Base-by-base conservation (phyloP, 2,797 vertebrate species). In the Kryptopterus vitreolus region DNA sequence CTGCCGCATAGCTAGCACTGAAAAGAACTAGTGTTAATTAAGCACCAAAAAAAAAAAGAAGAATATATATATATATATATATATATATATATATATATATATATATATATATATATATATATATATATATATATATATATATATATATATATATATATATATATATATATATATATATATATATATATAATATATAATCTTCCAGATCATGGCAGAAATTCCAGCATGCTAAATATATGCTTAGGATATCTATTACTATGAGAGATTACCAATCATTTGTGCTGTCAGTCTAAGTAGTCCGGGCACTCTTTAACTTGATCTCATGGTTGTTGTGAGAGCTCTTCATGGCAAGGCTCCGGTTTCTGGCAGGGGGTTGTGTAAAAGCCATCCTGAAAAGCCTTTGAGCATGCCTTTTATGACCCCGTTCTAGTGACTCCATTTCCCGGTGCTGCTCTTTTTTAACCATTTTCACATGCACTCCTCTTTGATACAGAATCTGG, bases 401-500 rank as follows among this genome's bases (percentile, higher is more conserved):
- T 85, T 82, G 79, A 81, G 78, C 70, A 50, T 75, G 73, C 31
- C 43, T 85, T 87, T 83, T 85, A 86, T 86, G 71, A 82, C 82
- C 82, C 31, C 75, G 55, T 83, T 80, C 80, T 43, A 46, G 76
- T 53, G 80, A 76, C 79, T 80, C 80, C 55, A 76, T 82, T 73
- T 75, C 33, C 69, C 69, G 35, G 29, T 38, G 62, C 65, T 58
- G 65, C 73, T 77, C 76, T 57, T 72, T 83, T 83, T 77, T 83
- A 86, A 86, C 82, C 50, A 52, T 85, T 80, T 85, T 86, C 83
- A 86, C 61, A 53, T 87, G 85, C 81, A 62, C 58, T 76, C 35
- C 33, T 78, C 78, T 86, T 85, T 85, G 87, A 85, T 86, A 83
- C 83, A 31, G 80, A 85, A 88, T 87, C 76, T 80, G 78, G 61